phyloP scores from a whole-genome alignment of 2,797 vertebrate species.

The Triplophysa yarkandensis region DNA sequence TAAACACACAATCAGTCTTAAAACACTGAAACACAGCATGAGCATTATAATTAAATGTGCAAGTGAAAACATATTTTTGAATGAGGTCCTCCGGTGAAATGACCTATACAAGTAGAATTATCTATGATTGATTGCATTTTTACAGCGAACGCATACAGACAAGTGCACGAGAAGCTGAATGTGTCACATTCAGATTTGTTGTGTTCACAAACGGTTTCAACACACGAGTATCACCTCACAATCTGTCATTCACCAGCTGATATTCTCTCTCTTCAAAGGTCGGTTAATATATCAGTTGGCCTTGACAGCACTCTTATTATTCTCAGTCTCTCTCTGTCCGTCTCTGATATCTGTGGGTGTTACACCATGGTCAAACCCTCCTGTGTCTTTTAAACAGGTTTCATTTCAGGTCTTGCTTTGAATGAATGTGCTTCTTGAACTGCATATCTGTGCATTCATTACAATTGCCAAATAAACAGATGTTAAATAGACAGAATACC shows the following conservation, averaged over 20 bases:
- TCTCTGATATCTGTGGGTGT: slow-evolving; percentile 29
- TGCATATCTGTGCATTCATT: background rate
- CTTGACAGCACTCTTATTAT: slow-evolving; percentile 23
- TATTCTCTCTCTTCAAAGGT: slow-evolving; percentile 11
- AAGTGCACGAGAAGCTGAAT: background rate
- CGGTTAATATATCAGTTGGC: slow-evolving; percentile 25
- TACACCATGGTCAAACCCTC: slow-evolving; percentile 32
- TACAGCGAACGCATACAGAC: background rate
- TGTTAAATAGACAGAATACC: background rate
- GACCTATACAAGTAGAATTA: slow-evolving; percentile 2
- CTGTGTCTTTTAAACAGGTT: background rate
- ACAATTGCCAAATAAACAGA: background rate
- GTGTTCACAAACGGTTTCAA: background rate
- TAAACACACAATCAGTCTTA: background rate
- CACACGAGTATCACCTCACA: background rate
- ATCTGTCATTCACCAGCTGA: slow-evolving; percentile 2
- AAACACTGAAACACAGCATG: background rate
- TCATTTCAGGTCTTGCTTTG: slow-evolving; percentile 4
- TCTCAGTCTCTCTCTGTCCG: slow-evolving; percentile 6
- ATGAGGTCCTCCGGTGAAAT: background rate
- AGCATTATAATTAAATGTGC: slow-evolving; percentile 6
- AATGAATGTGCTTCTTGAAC: background rate
- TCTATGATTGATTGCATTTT: slow-evolving; percentile 14
- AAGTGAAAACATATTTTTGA: slow-evolving; percentile 25
- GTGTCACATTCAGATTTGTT: background rate